Base-by-base conservation (phyloP, 1,140 invertebrate species). In the Caenorhabditis tropicalis region DNA sequence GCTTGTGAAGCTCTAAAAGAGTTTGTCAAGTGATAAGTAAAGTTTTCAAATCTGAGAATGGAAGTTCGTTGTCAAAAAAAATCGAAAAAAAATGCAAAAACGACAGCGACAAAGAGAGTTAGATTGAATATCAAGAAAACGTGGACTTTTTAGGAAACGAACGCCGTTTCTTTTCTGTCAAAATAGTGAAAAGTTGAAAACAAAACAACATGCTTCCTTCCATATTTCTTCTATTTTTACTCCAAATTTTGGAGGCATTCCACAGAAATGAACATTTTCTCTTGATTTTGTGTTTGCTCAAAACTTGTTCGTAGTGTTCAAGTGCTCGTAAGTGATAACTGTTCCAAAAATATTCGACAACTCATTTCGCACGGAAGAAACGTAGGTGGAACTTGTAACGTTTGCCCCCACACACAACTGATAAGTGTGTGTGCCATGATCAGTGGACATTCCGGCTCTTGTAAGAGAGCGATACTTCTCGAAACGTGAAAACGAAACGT, bases 381-480 rank as follows among this genome's bases (percentile, higher is more conserved):
- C n/a, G n/a, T n/a, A n/a, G 15, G 58, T 31, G 1, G 33, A 43
- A 24, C 15, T 39, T 74, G 65, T 31, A 74, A 74, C n/a, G 65
- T 74, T 74, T 39, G 65, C 65, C 43, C n/a, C n/a, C n/a, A n/a
- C n/a, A n/a, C n/a, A n/a, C n/a, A 39, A 74, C 65, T 39, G 65
- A 65, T 65, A 36, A 74, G 65, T 74, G 33, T 74, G 65, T 9
- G 36, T 43, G 36, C 43, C 36, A 43, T 43, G 21, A 43, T 33
- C n/a, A 27, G 58, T 65, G 33, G 53, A 7, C 27, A 27, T 29
- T 19, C 24, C 31, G 36, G 36, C 58, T 36, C 33, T 74, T 74
- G 36, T 43, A 39, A 46, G 36, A 12, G 33, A 43, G 33, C 65
- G 36, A 74, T 43, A 74, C 36, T 74, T 74, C 3, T 74, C n/a